Conservation (phyloP, 1,140 invertebrate genomes). For the Manduca sexta region DNA sequence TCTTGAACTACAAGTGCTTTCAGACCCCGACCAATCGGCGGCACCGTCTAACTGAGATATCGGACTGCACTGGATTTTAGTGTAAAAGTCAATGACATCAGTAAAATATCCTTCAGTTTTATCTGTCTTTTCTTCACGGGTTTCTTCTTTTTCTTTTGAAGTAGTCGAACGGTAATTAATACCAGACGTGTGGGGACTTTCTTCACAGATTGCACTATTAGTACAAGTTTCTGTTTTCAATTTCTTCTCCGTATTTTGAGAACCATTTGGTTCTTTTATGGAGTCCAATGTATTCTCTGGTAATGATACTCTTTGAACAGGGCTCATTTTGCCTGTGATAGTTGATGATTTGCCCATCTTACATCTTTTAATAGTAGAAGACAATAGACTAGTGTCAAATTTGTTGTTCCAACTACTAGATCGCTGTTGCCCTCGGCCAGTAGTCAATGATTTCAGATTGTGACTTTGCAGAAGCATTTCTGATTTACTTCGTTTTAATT, state of each 20-base stretch:
- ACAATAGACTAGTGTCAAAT: constrained; percentile 74
- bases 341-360: constrained; percentile 74
- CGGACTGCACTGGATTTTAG: constrained; percentile 70
- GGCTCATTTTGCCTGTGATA: constrained; percentile 58
- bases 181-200: constrained; percentile 55
- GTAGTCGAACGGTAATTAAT: constrained; percentile 51
- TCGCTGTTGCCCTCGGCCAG: constrained; percentile 75
- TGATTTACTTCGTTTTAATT: constrained; percentile 77
- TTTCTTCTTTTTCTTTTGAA: constrained; percentile 58
- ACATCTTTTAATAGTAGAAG: constrained; percentile 78
- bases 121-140: constrained; percentile 40
- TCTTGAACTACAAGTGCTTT: constrained; percentile 63
- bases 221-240: constrained; percentile 42
- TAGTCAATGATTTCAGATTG: constrained; percentile 67
- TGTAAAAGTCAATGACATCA: constrained; percentile 71
- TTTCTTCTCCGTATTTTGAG: constrained; percentile 43
- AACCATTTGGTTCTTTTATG: constrained; percentile 34
- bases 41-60: constrained; percentile 78
- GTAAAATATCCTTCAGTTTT: constrained; percentile 63
- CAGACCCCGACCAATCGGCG: constrained; percentile 73
- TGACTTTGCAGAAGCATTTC: constrained; percentile 74
- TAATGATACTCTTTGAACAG: constrained; percentile 42
- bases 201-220: constrained; percentile 36
- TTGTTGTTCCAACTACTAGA: constrained; percentile 82
- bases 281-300: constrained; percentile 47